phyloP scores from a whole-genome alignment of 2,888 invertebrate genomes.

The Oeneis ivallda region DNA sequence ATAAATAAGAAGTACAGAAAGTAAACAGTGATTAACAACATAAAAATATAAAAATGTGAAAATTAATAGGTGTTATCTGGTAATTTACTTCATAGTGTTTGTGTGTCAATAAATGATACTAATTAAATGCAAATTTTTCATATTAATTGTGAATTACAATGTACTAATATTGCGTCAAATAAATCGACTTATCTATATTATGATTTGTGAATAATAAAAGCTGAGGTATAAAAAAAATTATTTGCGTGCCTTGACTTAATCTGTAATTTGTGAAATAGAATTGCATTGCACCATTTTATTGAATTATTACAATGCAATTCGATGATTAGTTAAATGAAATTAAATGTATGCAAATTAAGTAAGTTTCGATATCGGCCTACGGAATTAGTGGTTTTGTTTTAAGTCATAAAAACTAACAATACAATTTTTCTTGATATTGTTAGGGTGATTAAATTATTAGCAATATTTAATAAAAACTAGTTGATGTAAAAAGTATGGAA shows the following conservation, averaged over 20 bases:
- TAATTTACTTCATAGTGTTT: slow-evolving; percentile 1
- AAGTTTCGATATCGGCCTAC: slow-evolving; percentile 41
- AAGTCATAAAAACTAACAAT: slow-evolving; percentile 12
- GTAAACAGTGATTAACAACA: not conserved
- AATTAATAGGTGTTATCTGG: not conserved
- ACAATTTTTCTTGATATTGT: slow-evolving; percentile 11
- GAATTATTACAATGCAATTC: slow-evolving; percentile 19
- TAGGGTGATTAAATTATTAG: slow-evolving; percentile 16
- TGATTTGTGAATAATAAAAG: slow-evolving; percentile 17
- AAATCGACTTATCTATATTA: slow-evolving; percentile 10
- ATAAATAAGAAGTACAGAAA: not conserved
- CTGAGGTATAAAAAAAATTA: slow-evolving; percentile 39
- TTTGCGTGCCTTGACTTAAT: slow-evolving; percentile 59
- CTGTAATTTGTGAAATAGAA: slow-evolving; percentile 17
- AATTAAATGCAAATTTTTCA: not conserved
- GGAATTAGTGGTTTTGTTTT: slow-evolving; percentile 32
- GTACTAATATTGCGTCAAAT: slow-evolving; percentile 12
- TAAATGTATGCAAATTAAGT: slow-evolving; percentile 19
- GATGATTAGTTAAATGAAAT: slow-evolving; percentile 20
- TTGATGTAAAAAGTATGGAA: not conserved
- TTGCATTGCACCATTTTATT: no score
- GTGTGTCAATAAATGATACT: not conserved
- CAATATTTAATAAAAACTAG: not conserved
- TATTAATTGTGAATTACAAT: not conserved
- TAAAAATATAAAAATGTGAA: not conserved